Evolutionary conservation across 2,888 invertebrate genomes (phyloP).

Genomic region (Halictus ligatus): DNA sequence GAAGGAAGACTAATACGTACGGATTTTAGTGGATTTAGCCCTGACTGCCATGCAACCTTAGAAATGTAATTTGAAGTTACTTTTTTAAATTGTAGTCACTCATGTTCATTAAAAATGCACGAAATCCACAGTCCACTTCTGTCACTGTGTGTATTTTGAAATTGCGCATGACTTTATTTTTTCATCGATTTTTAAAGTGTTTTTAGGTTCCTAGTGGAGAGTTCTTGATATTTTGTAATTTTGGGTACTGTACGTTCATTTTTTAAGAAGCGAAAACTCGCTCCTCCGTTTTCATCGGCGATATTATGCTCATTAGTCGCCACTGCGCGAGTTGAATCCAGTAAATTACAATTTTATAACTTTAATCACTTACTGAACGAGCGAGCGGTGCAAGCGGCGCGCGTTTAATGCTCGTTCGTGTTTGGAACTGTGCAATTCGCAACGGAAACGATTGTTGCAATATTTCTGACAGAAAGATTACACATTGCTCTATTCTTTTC

Average conservation of each 20-base stretch:
- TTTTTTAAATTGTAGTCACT: too few relatives aligned
- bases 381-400: constrained; percentile 34
- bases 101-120: too few relatives aligned
- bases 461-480: neutral
- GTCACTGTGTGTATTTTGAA: too few relatives aligned
- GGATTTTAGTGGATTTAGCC: too few relatives aligned
- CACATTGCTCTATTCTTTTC: too few relatives aligned
- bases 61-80: too few relatives aligned
- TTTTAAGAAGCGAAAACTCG: constrained; percentile 27
- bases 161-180: too few relatives aligned
- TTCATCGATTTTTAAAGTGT: neutral
- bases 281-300: constrained; percentile 2
- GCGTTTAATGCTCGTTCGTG: constrained; percentile 11
- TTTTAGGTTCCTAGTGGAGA: neutral
- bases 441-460: neutral
- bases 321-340: constrained; percentile 26
- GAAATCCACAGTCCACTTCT: too few relatives aligned
- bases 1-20: too few relatives aligned
- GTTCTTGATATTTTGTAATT: neutral
- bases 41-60: too few relatives aligned
- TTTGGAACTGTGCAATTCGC: neutral
- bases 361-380: constrained; percentile 16
- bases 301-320: constrained; percentile 52
- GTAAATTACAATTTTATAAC: constrained; percentile 53
- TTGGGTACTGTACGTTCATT: neutral